Evolutionary conservation across 2,113 vertebrate genomes (phyloP), one percentile per base, ranked within the genome.

Genomic region (Octodon degus): DNA sequence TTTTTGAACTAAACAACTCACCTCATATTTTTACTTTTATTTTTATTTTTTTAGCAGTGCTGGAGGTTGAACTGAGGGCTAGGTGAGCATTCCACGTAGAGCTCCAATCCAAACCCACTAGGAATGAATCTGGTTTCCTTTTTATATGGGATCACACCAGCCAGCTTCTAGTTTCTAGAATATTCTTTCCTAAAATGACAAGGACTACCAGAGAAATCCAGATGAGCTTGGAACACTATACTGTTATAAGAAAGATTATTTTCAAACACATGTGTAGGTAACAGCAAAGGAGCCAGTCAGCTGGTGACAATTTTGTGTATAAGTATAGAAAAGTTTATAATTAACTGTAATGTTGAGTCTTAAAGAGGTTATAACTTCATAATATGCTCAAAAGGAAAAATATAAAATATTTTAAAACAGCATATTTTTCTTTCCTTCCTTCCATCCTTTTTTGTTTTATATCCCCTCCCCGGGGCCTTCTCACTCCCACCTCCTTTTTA

Each of bases 311-410:
- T 40, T 86, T 67, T 40, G 16, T 55, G 27, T 83, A 43, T 76
- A 90, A 82, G 91, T 63, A 58, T n/a, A 32, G n/a, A 67, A 63
- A 58, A 25, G 50, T 74, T 86, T 95, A 63, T 90, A 86, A 12
- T 90, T 86, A 67, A 93, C 63, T 86, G 11, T 37, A 80, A n/a
- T 80, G 34, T 30, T 86, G 68, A 76, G 6, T 63, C 34, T 63
- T 55, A 55, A 55, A 90, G 58, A 43, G 63, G 6, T 43, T 11
- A 13, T 67, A 93, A 50, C 8, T 74, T 90, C n/a, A 65, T 55
- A 22, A 40, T 67, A 50, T 82, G 12, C 34, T 76, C 58, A 82
- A 86, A 80, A 10, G 53, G n/a, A 65, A 37, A 24, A 85, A 27
- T 37, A 24, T 89, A 63, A 79, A 86, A 62, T 85, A 53, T 89